Conservation (phyloP, 2,888 invertebrate genomes). For the Craniophora ligustri region DNA sequence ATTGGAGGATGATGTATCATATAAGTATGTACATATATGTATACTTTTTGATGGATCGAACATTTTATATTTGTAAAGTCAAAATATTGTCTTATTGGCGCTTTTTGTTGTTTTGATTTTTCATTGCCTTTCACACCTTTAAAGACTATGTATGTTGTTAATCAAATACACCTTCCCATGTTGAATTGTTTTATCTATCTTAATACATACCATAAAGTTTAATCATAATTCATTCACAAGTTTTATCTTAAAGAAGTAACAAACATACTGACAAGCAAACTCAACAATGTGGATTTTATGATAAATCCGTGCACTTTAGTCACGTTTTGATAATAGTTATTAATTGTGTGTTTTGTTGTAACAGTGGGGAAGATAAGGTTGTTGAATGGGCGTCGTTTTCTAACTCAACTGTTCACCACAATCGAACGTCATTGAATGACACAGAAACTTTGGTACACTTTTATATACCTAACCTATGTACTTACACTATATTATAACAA, state of each 20-base stretch:
- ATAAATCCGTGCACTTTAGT: background rate
- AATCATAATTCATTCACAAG: background rate
- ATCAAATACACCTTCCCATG: too few species aligned
- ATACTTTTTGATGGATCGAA: too few species aligned
- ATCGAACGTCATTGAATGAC: slow-evolving; percentile 29
- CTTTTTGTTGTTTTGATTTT: too few species aligned
- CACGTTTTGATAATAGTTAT: background rate
- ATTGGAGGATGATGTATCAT: too few species aligned
- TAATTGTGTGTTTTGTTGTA: background rate
- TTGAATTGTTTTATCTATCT: too few species aligned
- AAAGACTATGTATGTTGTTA: too few species aligned
- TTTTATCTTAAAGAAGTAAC: background rate
- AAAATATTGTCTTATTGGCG: too few species aligned
- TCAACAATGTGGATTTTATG: background rate
- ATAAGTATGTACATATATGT: too few species aligned
- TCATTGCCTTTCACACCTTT: too few species aligned
- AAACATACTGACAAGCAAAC: background rate
- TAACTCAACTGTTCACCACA: slow-evolving; percentile 23
- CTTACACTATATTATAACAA: slow-evolving; percentile 25
- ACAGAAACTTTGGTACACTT: slow-evolving; percentile 13
- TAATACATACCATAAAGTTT: too few species aligned
- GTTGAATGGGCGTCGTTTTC: slow-evolving; percentile 28
- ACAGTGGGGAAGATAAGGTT: background rate
- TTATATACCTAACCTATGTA: slow-evolving; percentile 1
- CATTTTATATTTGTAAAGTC: too few species aligned